phyloP scores from a whole-genome alignment of 2,113 vertebrate genomes.

The Pelvicachromis taeniatus region DNA sequence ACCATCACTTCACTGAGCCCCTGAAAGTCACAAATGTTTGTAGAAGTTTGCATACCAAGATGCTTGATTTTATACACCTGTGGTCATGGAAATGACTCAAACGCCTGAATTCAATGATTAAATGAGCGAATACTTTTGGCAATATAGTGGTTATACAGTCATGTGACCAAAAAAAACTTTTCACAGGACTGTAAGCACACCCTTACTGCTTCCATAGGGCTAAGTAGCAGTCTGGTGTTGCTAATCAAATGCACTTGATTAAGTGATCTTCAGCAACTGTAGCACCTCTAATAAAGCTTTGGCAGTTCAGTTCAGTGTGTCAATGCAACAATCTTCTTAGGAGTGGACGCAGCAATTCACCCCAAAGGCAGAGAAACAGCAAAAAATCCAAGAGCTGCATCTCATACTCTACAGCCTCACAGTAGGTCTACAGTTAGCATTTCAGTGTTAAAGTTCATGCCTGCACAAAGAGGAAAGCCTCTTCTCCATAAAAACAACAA shows the following conservation, averaged over 20 bases:
- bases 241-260: not conserved
- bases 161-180: not conserved
- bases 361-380: not conserved
- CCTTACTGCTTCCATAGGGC: not conserved
- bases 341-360: not conserved
- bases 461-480: not conserved
- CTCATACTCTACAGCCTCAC: not conserved
- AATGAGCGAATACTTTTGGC: not conserved
- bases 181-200: not conserved
- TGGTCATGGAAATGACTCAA: not conserved
- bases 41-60: not conserved
- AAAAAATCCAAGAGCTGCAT: not conserved
- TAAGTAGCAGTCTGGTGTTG: not conserved
- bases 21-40: not conserved
- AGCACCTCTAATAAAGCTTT: rapidly evolving
- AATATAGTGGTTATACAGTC: not conserved
- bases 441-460: not conserved
- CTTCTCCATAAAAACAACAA: not conserved
- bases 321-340: not conserved
- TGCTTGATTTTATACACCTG: not conserved
- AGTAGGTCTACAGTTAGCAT: not conserved
- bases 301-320: not conserved
- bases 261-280: not conserved
- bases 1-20: not conserved
- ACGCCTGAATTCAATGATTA: not conserved